Evolutionary conservation across 2,888 invertebrate species (phyloP).

Genomic region (Eudasyphora cyanicolor): DNA sequence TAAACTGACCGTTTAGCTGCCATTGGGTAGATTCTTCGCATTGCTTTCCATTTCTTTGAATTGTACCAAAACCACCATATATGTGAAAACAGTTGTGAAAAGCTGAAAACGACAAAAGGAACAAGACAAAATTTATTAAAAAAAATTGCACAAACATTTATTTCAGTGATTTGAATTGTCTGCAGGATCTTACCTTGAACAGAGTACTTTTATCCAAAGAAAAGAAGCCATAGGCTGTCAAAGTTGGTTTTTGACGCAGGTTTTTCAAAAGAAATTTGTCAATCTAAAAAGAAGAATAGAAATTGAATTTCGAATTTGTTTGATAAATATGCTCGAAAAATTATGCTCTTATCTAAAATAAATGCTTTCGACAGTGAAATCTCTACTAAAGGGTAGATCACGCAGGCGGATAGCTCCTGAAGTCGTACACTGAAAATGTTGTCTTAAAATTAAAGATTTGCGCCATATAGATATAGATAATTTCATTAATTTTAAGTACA

Average conservation of each 20-base stretch:
- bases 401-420: no score
- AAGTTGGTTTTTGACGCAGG: conserved; percentile 73
- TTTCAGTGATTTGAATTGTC: not conserved
- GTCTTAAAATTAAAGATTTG: no score
- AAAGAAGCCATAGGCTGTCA: conserved; percentile 77
- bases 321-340: no score
- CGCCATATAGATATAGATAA: no score
- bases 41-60: conserved; percentile 76
- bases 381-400: no score
- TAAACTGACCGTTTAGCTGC: conserved; percentile 2
- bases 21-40: conserved; percentile 59
- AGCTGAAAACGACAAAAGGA: conserved; percentile 68
- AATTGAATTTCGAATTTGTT: no score
- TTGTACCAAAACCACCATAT: conserved; percentile 77
- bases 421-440: no score
- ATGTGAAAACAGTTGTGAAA: conserved; percentile 75
- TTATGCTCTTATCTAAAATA: no score
- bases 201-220: conserved; percentile 74
- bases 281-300: conserved; percentile 67
- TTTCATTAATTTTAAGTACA: no score
- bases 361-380: no score
- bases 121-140: not conserved
- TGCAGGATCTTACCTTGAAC: conserved; percentile 70
- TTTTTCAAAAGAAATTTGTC: conserved; percentile 76
- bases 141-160: not conserved